Percentiles rank a stretch among this genome's conserved stretches.
These are phyloP conservation scores for Toxotes jaculatrix DNA, from an alignment of 2,113 vertebrate species.

Conservation along the genomic window DNA sequence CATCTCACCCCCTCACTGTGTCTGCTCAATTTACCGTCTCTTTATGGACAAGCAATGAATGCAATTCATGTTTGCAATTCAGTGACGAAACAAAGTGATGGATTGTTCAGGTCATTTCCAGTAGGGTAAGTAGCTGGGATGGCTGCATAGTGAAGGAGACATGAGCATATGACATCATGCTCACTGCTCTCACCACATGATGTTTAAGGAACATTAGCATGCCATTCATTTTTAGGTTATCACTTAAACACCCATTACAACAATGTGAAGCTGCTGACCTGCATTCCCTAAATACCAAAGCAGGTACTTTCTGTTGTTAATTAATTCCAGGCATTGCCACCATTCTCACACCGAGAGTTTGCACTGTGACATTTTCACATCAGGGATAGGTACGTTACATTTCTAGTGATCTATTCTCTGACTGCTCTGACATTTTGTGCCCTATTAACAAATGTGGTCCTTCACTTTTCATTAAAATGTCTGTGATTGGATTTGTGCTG, in stretches of 20 bases:
- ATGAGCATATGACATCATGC: conserved; percentile 21
- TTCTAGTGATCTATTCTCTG: conserved; percentile 21
- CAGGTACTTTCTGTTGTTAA: conserved; percentile 22
- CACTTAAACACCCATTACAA: not conserved
- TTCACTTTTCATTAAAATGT: conserved; percentile 46
- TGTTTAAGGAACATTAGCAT: conserved; percentile 20
- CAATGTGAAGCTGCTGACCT: conserved; percentile 6
- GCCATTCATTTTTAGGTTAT: conserved; percentile 36
- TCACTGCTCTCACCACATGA: not conserved
- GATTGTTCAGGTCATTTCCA: conserved; percentile 15
- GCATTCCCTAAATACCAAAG: conserved; percentile 42
- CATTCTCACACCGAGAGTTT: conserved; percentile 10
- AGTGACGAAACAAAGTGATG: conserved; percentile 19
- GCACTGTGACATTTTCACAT: conserved; percentile 35
- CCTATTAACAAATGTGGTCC: conserved; percentile 27
- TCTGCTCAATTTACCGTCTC: conserved; percentile 12
- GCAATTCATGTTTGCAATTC: not conserved
- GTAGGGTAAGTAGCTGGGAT: not conserved
- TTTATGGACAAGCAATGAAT: not conserved
- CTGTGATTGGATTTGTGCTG: conserved; percentile 28
- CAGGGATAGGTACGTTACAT: not conserved
- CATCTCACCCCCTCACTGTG: conserved; percentile 13
- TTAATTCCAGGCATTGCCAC: conserved; percentile 16
- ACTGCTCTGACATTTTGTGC: conserved; percentile 52
- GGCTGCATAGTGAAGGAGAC: not conserved